Evolutionary conservation across 2,888 invertebrate species (phyloP), one percentile per base, ranked within the genome.

Genomic region (Lasioglossum lativentre): DNA sequence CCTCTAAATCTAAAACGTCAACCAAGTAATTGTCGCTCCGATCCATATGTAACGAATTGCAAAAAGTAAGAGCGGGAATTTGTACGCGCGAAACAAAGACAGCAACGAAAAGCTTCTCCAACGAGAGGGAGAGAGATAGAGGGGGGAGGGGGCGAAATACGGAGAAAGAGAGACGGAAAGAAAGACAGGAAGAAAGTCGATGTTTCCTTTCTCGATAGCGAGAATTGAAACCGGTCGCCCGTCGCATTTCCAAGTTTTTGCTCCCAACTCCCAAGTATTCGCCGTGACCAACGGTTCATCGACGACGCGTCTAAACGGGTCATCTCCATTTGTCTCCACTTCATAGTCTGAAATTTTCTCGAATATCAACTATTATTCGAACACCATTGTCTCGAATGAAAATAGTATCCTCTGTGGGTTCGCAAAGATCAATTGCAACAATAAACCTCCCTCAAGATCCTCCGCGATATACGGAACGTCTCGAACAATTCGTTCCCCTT

Each of bases 161-260:
- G 34, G 10, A 42, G n/a, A 47, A 63, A 23, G 56, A 82, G 73
- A 81, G 83, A 86, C 56, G 59, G 84, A 42, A 76, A 87, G 77
- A 83, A 78, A 81, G 87, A 87, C 80, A 87, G 87, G 84, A 80
- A 87, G 87, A 87, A 84, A 87, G 87, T 86, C 75, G 86, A 87
- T 83, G 86, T 89, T 90, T 90, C 89, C 90, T 90, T 80, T 83
- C 85, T 85, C 88, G 91, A 92, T 91, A 91, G 86, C 91, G 90
- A 92, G 91, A 91, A 92, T 91, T 89, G 91, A 90, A 93, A 93
- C 93, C 93, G 92, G 92, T 93, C 91, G 89, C 76, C 82, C 83
- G 78, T 80, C 87, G 90, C 91, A 90, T 91, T 92, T 89, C 83
- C 89, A 87, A 87, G 86, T 90, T 90, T 91, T 90, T 90, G 82